Conservation (phyloP, 1,140 invertebrate genomes). For the Chironomus striatipennis region DNA sequence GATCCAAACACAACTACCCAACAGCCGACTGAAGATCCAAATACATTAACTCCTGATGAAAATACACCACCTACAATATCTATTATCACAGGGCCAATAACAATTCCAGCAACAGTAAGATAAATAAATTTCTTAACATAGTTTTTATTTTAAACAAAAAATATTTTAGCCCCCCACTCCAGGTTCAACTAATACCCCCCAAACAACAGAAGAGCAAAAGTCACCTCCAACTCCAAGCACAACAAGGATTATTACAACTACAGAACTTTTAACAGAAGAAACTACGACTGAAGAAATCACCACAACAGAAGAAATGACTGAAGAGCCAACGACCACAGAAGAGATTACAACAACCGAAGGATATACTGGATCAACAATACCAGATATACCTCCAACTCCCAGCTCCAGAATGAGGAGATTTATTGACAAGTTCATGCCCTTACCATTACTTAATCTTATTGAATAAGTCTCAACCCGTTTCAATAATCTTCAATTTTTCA, state of each 20-base stretch:
- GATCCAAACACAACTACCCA: background rate
- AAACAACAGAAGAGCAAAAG: background rate
- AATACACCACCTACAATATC: background rate
- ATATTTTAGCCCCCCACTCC: too few species aligned
- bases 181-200: too few species aligned
- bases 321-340: conserved; percentile 16
- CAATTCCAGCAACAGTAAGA: conserved; percentile 22
- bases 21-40: background rate
- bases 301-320: conserved; percentile 24
- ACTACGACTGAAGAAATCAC: background rate
- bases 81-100: background rate
- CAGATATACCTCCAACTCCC: background rate
- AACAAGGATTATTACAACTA: background rate
- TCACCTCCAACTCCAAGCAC: too few species aligned
- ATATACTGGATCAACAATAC: background rate
- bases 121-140: too few species aligned
- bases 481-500: background rate
- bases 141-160: too few species aligned
- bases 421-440: background rate
- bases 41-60: background rate
- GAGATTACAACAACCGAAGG: background rate
- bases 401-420: background rate
- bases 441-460: background rate
- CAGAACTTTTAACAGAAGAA: background rate
- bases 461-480: background rate